phyloP scores from a whole-genome alignment of 1,140 invertebrate species.

The Drosophila bocqueti region DNA sequence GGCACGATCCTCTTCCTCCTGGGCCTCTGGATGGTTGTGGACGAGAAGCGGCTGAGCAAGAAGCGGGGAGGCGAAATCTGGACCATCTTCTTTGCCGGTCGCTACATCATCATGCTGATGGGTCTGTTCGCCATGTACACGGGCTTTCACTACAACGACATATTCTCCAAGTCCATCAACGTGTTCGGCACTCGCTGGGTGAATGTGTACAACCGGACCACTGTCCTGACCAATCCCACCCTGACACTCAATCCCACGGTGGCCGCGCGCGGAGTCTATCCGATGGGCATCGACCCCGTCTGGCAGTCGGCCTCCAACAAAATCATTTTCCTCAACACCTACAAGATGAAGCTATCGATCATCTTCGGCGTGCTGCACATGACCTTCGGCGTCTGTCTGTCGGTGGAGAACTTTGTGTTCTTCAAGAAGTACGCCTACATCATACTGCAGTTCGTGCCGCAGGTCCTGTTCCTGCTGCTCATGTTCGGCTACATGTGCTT shows the following conservation, averaged over 20 bases:
- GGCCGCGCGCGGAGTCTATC: constrained; percentile 82
- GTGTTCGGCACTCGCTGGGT: constrained; percentile 95
- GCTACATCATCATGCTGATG: constrained; percentile 99
- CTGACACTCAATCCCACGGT: constrained; percentile 89
- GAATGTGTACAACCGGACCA: constrained; percentile 87
- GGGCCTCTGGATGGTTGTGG: constrained; percentile 88
- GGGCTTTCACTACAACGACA: constrained; percentile 98
- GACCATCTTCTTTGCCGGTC: constrained; percentile 98
- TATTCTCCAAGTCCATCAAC: constrained; percentile 98
- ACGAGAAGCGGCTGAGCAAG: constrained; percentile 89
- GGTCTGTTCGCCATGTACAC: constrained; percentile 98
- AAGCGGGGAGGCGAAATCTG: constrained; percentile 93
- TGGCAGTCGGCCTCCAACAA: constrained; percentile 97
- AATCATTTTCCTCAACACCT: constrained; percentile 98
- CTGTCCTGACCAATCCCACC: constrained; percentile 85
- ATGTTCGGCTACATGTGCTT: constrained; percentile 97
- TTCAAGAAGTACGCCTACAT: constrained; percentile 93
- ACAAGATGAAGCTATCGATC: constrained; percentile 99
- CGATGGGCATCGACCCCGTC: constrained; percentile 89
- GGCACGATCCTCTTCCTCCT: constrained; percentile 89
- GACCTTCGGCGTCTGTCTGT: constrained; percentile 96
- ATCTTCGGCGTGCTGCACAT: constrained; percentile 98
- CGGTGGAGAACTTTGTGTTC: constrained; percentile 95
- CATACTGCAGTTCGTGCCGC: constrained; percentile 96
- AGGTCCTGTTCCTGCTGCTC: constrained; percentile 94